A percentile compares a stretch with the other conserved stretches of the same genome.
Conservation (phyloP, 2,113 vertebrate genomes). For the Tursiops truncatus region DNA sequence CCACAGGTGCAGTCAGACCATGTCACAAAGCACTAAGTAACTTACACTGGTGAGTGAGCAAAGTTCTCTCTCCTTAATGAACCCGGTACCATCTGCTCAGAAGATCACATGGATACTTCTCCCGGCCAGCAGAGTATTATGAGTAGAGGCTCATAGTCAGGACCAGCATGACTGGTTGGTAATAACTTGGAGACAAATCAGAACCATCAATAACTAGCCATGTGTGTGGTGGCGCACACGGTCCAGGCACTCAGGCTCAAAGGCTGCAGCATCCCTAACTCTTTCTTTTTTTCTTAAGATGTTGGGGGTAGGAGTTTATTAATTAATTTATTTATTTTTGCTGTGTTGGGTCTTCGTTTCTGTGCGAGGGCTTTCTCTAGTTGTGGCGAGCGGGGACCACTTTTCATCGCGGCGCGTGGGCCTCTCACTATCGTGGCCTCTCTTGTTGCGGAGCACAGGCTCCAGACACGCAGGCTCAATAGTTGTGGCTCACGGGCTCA, state of each 20-base stretch:
- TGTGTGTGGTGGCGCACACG: accelerated
- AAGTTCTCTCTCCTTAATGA: background rate
- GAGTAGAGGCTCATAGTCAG: background rate
- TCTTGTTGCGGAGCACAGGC: no score
- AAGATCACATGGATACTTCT: background rate
- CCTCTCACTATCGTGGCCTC: no score
- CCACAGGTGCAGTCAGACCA: background rate
- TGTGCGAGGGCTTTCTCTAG: no score
- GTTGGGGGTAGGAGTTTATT: no score
- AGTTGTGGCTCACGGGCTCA: no score
- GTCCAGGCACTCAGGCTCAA: background rate
- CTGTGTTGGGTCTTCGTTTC: no score
- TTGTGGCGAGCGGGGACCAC: no score
- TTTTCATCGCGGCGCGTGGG: no score
- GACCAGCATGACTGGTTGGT: background rate
- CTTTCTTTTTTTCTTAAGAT: no score
- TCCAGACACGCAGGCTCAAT: no score
- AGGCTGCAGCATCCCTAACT: background rate
- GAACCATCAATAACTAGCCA: background rate
- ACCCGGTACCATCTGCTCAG: background rate
- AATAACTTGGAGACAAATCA: background rate
- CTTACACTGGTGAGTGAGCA: background rate
- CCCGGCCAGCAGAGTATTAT: no score
- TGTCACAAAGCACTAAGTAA: background rate
- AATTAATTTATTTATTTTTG: no score